phyloP scores from a whole-genome alignment of 2,888 invertebrate species.

The Nowickia ferox region DNA sequence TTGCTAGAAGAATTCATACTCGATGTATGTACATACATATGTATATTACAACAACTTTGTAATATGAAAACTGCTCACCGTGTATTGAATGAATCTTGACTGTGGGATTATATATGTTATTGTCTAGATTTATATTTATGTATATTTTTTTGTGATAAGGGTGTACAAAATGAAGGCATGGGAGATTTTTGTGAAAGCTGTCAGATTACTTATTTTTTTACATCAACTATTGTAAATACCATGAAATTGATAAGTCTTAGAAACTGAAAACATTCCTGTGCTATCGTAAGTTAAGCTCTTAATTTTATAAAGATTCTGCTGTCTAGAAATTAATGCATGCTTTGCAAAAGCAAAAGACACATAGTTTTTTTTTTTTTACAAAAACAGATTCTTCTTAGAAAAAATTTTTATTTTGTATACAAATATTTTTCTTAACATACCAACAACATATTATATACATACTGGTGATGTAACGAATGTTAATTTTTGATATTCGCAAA shows the following conservation, averaged over 20 bases:
- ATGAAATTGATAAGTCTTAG: background rate
- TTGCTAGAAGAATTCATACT: background rate
- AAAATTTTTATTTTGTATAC: too few species aligned
- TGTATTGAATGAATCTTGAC: slow-evolving; percentile 5
- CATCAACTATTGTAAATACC: background rate
- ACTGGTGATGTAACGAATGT: too few species aligned
- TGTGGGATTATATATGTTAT: slow-evolving; percentile 7
- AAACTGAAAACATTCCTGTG: background rate
- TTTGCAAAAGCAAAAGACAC: too few species aligned
- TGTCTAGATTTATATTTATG: slow-evolving; percentile 24
- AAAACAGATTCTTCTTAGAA: too few species aligned
- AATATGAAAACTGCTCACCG: background rate
- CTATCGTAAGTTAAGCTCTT: background rate
- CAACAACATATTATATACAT: too few species aligned
- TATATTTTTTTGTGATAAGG: slow-evolving; percentile 22
- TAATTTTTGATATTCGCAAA: too few species aligned
- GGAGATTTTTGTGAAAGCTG: slow-evolving; percentile 5
- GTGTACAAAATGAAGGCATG: background rate
- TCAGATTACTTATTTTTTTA: slow-evolving; percentile 3
- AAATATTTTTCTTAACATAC: too few species aligned
- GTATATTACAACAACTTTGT: background rate
- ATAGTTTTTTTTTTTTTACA: too few species aligned
- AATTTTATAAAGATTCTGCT: background rate
- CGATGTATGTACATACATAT: too few species aligned
- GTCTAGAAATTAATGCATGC: too few species aligned